A percentile compares a stretch with the other conserved stretches of the same genome.
phyloP scores from a whole-genome alignment of 2,888 invertebrate species.

The Tricholauxania praeusta region DNA sequence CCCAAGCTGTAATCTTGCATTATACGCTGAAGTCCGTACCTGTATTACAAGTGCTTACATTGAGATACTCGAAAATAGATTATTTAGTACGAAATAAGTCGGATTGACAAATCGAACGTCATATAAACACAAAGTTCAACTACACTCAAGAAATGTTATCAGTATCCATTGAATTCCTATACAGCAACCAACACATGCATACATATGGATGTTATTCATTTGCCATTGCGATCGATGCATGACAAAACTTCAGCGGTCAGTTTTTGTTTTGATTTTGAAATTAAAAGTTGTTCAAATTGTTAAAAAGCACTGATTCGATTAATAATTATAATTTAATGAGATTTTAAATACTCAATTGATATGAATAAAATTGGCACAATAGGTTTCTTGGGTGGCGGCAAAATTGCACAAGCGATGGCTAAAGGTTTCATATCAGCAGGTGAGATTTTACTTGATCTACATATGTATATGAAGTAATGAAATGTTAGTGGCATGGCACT shows the following conservation, averaged over 20 bases:
- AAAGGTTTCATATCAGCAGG: conserved; percentile 90
- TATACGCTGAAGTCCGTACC: no score
- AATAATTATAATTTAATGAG: neutral
- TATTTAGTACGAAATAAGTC: no score
- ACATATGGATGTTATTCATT: conserved; percentile 36
- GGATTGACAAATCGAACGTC: no score
- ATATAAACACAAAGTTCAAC: no score
- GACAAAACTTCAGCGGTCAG: conserved; percentile 15
- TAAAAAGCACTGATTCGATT: neutral
- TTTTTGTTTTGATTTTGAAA: conserved; percentile 13
- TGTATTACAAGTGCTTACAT: no score
- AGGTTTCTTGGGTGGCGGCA: conserved; percentile 93
- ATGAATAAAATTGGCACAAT: conserved; percentile 69
- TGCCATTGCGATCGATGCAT: conserved; percentile 37
- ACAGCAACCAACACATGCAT: neutral
- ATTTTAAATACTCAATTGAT: neutral
- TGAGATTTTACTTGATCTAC: conserved; percentile 62
- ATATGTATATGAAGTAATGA: neutral
- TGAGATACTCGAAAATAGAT: no score
- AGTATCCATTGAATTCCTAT: neutral
- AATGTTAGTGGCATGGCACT: no score
- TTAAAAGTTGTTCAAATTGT: neutral
- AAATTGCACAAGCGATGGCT: conserved; percentile 91
- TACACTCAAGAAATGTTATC: conserved; percentile 20
- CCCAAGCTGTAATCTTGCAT: no score